Evolutionary conservation across 2,888 invertebrate genomes (phyloP).

Genomic region (Liopterus haemorrhoidalis): DNA sequence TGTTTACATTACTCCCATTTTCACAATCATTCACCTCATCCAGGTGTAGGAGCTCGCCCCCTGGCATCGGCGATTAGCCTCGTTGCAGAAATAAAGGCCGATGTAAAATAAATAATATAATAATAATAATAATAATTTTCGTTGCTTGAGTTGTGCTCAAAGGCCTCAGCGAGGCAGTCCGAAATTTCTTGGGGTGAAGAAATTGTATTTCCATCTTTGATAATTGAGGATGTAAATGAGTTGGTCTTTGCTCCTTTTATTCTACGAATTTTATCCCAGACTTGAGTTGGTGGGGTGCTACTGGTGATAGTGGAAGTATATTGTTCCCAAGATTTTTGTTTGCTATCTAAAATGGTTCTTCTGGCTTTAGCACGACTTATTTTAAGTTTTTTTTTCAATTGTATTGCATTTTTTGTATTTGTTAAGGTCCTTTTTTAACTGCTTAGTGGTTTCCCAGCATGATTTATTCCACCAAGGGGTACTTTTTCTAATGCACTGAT

Average conservation of each 20-base stretch:
- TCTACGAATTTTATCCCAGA: constrained; percentile 1
- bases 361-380: neutral
- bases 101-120: too few species aligned
- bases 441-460: neutral
- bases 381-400: neutral
- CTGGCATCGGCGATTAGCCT: too few species aligned
- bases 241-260: neutral
- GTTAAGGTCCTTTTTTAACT: neutral
- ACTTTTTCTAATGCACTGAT: too few species aligned
- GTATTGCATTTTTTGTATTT: neutral
- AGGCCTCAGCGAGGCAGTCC: neutral
- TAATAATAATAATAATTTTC: too few species aligned
- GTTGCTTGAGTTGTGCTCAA: neutral
- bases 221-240: neutral
- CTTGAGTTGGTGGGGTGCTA: neutral
- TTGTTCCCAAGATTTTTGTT: neutral
- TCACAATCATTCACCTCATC: too few species aligned
- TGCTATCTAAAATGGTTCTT: neutral
- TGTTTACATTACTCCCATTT: too few species aligned
- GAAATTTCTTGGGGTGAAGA: neutral
- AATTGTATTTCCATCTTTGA: too few species aligned
- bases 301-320: neutral
- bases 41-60: too few species aligned
- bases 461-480: neutral
- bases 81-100: too few species aligned